Base-by-base conservation (phyloP, 2,888 invertebrate genomes). In the Mantis religiosa region DNA sequence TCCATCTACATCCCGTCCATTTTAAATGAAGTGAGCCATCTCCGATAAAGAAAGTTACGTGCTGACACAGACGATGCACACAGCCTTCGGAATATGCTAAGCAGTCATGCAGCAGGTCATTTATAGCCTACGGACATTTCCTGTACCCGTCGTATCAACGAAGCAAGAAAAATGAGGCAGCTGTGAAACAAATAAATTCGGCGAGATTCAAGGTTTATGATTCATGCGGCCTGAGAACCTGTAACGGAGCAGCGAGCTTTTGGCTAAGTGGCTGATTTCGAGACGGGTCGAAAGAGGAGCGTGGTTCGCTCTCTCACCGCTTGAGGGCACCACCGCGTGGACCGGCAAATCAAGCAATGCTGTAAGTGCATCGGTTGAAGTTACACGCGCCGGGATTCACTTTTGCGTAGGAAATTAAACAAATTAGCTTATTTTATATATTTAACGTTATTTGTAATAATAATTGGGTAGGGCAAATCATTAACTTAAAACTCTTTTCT, bases 291-390 rank as follows among this genome's bases (percentile, higher is more conserved):
- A 82, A 30, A 34, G 87, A 82, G 82, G 82, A n/a, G 54, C 27
- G 87, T 82, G 82, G 82, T 87, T 82, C 87, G 15, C n/a, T 27
- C 34, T 28, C 41, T 14, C 82, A 25, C 87, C 87, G 87, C 87
- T 34, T 27, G 87, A 87, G 87, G 87, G 27, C 87, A 82, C 87
- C 87, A 87, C 82, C 34, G 82, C 41, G 82, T 87, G 87, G 87
- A 82, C 87, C 30, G 15, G 82, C 20, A 4, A n/a, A 6, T 20
- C 20, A 3, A 71, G 20, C 2, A 2, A 25, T 20, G 20, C 25
- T 71, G 54, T 6, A 71, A 25, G 54, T 2, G 14, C 54, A 71
- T 25, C 54, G 0, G 20, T 4, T 0, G 6, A 41, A 41, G 1
- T 41, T 41, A 34, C 9, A 12, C 12, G 41, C 41, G 12, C 2